phyloP scores from a whole-genome alignment of 2,113 vertebrate genomes.

The Struthio camelus region DNA sequence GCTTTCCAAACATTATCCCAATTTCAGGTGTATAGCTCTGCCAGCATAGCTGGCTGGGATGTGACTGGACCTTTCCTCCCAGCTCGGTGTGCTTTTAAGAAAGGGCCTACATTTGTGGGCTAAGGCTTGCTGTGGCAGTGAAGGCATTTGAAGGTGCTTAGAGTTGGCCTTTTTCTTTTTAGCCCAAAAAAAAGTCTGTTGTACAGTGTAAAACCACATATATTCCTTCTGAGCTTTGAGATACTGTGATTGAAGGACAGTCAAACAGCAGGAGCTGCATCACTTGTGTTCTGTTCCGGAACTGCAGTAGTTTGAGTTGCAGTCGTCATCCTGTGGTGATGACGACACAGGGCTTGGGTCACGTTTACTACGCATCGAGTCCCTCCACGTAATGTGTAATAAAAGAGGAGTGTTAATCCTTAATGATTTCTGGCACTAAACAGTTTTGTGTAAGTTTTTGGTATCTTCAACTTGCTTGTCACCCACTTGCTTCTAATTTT shows the following conservation, averaged over 20 bases:
- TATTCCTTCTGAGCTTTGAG: fast-evolving
- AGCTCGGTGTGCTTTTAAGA: neutral
- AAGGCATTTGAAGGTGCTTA: neutral
- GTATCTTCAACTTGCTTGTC: neutral
- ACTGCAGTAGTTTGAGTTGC: fast-evolving
- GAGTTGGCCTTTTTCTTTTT: neutral
- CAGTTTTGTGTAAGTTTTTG: neutral
- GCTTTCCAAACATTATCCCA: neutral
- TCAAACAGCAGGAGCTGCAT: neutral
- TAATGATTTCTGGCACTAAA: neutral
- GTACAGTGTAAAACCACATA: fast-evolving
- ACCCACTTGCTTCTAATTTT: neutral
- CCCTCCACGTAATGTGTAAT: neutral
- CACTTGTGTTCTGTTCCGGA: neutral
- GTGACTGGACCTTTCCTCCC: neutral
- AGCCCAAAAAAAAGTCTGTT: fast-evolving
- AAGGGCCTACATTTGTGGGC: neutral
- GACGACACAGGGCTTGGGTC: neutral
- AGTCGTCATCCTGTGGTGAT: fast-evolving
- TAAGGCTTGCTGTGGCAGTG: neutral
- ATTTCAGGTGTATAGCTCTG: neutral
- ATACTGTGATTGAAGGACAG: neutral
- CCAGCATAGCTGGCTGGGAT: too few species aligned
- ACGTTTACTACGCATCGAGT: neutral
- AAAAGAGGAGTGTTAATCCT: neutral